Evolutionary conservation across 1,140 invertebrate genomes (phyloP).

Genomic region (Homalodisca vitripennis): DNA sequence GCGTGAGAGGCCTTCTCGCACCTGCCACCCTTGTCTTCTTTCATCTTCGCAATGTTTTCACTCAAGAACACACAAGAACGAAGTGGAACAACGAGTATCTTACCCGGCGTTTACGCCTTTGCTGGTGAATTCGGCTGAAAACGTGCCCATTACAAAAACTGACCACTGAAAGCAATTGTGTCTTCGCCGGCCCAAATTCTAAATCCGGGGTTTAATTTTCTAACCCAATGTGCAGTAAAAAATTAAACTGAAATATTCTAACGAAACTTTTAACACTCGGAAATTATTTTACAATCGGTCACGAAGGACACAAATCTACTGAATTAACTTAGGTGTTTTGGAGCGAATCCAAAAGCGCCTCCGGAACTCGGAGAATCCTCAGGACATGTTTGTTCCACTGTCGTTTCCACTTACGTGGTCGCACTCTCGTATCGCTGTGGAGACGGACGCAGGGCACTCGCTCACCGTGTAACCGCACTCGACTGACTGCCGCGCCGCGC

Average conservation of each 20-base stretch:
- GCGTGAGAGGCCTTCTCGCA: slow-evolving; percentile 1
- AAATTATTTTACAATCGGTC: too few species aligned
- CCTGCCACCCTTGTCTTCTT: not conserved
- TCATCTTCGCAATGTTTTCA: not conserved
- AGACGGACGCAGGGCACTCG: not conserved
- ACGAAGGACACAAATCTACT: too few species aligned
- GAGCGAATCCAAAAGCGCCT: too few species aligned
- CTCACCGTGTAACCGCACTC: slow-evolving; percentile 5
- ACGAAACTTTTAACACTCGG: too few species aligned
- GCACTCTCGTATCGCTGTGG: not conserved
- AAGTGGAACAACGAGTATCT: not conserved
- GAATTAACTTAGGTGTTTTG: too few species aligned
- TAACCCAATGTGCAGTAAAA: too few species aligned
- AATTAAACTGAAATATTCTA: too few species aligned
- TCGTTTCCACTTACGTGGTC: not conserved
- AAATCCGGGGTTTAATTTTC: too few species aligned
- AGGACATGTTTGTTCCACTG: not conserved
- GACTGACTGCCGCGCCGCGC: not conserved
- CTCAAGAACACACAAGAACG: not conserved
- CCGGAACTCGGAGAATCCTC: too few species aligned
- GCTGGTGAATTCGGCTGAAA: not conserved
- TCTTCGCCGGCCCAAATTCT: too few species aligned
- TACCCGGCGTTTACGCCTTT: not conserved
- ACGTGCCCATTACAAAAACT: not conserved
- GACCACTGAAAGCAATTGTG: not conserved